Percentiles rank a stretch among this genome's conserved stretches.
These are phyloP conservation scores for Orthosia cruda DNA, from an alignment of 2,888 invertebrate species.

Conservation along the genomic window DNA sequence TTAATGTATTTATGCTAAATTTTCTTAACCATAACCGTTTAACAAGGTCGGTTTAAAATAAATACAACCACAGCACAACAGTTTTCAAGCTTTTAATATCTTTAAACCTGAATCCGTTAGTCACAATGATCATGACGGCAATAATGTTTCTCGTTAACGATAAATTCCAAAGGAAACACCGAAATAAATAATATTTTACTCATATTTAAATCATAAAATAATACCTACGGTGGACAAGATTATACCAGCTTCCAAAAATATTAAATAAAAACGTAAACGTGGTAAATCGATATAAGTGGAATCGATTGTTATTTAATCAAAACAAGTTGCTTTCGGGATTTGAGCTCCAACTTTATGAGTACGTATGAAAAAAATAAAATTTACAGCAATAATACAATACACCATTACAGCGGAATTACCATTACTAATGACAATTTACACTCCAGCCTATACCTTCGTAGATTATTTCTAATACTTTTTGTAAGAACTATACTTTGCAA, in stretches of 20 bases:
- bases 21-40: slow-evolving; percentile 24
- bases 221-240: background rate
- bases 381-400: slow-evolving; percentile 11
- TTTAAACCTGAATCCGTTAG: slow-evolving; percentile 10
- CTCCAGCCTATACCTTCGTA: background rate
- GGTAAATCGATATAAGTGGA: slow-evolving; percentile 31
- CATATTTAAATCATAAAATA: slow-evolving; percentile 6
- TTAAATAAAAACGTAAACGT: slow-evolving; percentile 20
- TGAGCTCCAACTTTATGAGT: background rate
- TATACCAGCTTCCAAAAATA: slow-evolving; percentile 5
- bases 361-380: slow-evolving; percentile 3
- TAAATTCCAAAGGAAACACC: slow-evolving; percentile 1
- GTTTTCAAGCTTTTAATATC: slow-evolving; percentile 15
- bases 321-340: slow-evolving; percentile 32
- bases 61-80: slow-evolving; percentile 6
- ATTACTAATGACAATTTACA: slow-evolving; percentile 41
- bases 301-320: slow-evolving; percentile 27
- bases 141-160: background rate
- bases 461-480: slow-evolving; percentile 5
- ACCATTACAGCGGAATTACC: slow-evolving; percentile 23
- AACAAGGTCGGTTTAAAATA: slow-evolving; percentile 38
- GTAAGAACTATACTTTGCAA: slow-evolving; percentile 24
- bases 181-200: background rate
- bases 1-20: slow-evolving; percentile 29
- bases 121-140: background rate